Conservation (phyloP, 2,888 invertebrate genomes). For the Mesorhabditis spiculigera region DNA sequence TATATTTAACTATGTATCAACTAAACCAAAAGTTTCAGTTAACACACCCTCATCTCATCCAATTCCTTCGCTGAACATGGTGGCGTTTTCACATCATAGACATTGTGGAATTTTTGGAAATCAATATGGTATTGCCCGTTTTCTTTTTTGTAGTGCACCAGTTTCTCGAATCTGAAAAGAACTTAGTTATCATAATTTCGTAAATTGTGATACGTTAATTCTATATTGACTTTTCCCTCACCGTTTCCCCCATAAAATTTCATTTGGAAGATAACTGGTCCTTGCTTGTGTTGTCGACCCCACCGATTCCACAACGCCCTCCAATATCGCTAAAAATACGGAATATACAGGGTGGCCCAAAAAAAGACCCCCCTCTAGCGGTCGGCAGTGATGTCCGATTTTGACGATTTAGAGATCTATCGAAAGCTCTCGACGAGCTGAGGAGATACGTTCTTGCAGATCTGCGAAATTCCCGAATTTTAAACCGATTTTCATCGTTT, state of each 20-base stretch:
- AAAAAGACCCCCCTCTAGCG: too few species aligned
- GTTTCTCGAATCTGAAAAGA: slow-evolving; percentile 50
- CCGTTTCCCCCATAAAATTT: slow-evolving; percentile 57
- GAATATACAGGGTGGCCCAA: neutral
- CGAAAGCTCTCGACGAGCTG: too few species aligned
- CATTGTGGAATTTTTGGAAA: slow-evolving; percentile 86
- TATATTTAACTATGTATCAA: neutral
- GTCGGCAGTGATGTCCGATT: too few species aligned
- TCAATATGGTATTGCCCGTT: slow-evolving; percentile 68
- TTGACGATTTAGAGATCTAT: too few species aligned
- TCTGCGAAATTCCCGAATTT: too few species aligned
- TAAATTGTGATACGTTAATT: too few species aligned
- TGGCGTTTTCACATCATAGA: slow-evolving; percentile 86
- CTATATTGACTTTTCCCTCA: slow-evolving; percentile 11
- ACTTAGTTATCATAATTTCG: neutral
- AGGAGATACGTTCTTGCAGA: too few species aligned
- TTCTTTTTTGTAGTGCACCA: slow-evolving; percentile 74
- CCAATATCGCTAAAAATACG: slow-evolving; percentile 75
- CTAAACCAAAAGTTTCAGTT: neutral
- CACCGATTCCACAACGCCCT: slow-evolving; percentile 88
- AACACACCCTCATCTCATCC: slow-evolving; percentile 62
- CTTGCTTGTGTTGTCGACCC: slow-evolving; percentile 65
- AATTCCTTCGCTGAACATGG: slow-evolving; percentile 81
- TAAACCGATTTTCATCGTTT: too few species aligned
- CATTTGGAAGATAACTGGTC: slow-evolving; percentile 63